These are phyloP conservation scores for Mormyrops attenuatus DNA, from an alignment of 2,797 vertebrate genomes.

Conservation along the genomic window DNA sequence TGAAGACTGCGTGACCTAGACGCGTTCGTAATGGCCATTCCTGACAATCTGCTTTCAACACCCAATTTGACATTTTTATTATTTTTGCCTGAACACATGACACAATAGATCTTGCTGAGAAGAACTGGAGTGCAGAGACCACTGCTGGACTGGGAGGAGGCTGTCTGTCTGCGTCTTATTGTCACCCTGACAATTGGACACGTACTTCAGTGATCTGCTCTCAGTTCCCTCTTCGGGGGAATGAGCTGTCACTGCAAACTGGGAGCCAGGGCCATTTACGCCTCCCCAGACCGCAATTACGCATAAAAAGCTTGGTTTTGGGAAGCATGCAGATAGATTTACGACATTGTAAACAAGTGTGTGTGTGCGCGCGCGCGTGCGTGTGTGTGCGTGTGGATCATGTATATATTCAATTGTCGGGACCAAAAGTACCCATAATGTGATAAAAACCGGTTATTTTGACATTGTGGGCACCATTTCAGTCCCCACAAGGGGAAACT, in stretches of 20 bases:
- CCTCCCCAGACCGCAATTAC: not conserved
- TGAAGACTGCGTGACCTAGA: not conserved
- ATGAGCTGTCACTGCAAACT: not conserved
- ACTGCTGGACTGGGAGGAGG: not conserved
- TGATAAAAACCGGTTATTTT: not conserved
- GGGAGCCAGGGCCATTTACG: not conserved
- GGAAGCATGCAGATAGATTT: not conserved
- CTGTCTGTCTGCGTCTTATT: not conserved
- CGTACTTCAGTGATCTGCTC: not conserved
- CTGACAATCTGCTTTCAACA: not conserved
- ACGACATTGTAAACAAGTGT: not conserved
- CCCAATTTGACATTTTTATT: not conserved
- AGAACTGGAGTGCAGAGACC: not conserved
- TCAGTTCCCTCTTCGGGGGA: not conserved
- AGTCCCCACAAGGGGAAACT: not conserved
- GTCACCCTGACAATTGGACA: not conserved
- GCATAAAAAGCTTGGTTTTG: not conserved
- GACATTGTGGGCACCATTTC: not conserved
- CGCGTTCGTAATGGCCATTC: not conserved
- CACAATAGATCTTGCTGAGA: not conserved
- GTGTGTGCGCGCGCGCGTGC: not conserved
- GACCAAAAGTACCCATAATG: not conserved
- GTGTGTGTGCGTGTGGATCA: not conserved
- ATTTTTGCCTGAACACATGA: not conserved
- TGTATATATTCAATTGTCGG: not conserved